Base-by-base conservation (phyloP, 2,888 invertebrate genomes). In the Druceiella hillmani region DNA sequence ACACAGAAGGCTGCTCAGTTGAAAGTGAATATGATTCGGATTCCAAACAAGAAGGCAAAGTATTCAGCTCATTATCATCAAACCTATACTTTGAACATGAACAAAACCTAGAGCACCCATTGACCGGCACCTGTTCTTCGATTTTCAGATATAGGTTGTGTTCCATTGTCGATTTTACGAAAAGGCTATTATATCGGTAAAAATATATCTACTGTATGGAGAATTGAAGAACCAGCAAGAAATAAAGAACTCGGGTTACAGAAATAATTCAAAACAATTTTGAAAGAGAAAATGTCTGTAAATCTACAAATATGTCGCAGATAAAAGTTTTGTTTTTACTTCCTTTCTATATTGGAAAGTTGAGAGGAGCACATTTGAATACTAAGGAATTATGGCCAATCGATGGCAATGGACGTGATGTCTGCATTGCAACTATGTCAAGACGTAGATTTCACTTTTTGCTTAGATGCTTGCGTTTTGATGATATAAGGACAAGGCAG, bases 221-320 rank as follows among this genome's bases (percentile, higher is more conserved):
- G 22, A 17, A 33, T 33, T 33, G 33, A 33, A 24, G 22, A 33
- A 33, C 33, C 22, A n/a, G 7, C 33, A 33, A 33, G 33, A 24
- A 33, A 33, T 24, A 22, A 20, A 33, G 22, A 12, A 33, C 22
- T 20, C 22, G 22, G 12, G 13, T 24, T 17, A 33, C 33, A 20
- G 33, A 33, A 15, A 34, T 26, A 34, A n/a, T 34, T 10, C 34
- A 26, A 34, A 15, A 34, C 24, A 27, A 34, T 34, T 34, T 27
- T 34, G 27, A 34, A 34, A 34, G 34, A 34, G 34, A 34, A 26
- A 34, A 26, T 30, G 6, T 12, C 30, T 9, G 20, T 22, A 7
- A 32, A 12, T 17, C 17, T 22, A 17, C 32, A 17, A 17, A 22
- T 14, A 10, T 13, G 13, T 15, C 4, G 29, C 16, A 7, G 14